These are phyloP conservation scores for Pseudeuparius sepicola DNA, from an alignment of 2,888 invertebrate genomes.

Conservation along the genomic window DNA sequence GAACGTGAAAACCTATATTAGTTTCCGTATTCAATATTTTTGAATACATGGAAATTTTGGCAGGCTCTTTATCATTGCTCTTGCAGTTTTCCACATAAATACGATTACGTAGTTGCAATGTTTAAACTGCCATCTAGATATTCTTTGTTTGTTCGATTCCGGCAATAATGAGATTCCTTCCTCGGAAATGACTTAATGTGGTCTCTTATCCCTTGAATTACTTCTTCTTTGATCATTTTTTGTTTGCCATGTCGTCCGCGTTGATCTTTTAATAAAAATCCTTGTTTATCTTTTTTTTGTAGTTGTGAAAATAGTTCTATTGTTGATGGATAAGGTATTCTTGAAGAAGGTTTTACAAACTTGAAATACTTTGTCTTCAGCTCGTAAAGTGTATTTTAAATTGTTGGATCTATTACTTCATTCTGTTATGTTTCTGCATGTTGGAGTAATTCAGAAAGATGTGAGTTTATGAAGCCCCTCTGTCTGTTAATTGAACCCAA, in stretches of 20 bases:
- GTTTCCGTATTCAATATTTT: too few relatives aligned
- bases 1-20: too few relatives aligned
- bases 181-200: too few relatives aligned
- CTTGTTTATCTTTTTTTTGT: constrained; percentile 2
- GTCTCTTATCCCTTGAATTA: constrained; percentile 3
- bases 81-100: constrained; percentile 11
- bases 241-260: constrained; percentile 3
- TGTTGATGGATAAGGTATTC: constrained; percentile 3
- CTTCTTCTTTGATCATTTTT: constrained; percentile 1
- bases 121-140: constrained; percentile 17
- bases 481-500: too few relatives aligned
- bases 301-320: constrained; percentile 4
- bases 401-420: too few relatives aligned
- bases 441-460: too few relatives aligned
- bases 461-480: too few relatives aligned
- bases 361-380: too few relatives aligned
- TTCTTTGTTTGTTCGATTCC: constrained; percentile 11
- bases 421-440: too few relatives aligned
- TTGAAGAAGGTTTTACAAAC: constrained; percentile 4
- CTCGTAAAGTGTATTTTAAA: too few relatives aligned
- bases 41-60: constrained; percentile 10
- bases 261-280: constrained; percentile 4
- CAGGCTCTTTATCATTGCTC: constrained; percentile 2
- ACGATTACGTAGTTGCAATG: constrained; percentile 12
- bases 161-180: constrained; percentile 15